A percentile compares a stretch with the other conserved stretches of the same genome.
These are phyloP conservation scores for Nomada fabriciana DNA, from an alignment of 2,888 invertebrate species.

Conservation along the genomic window DNA sequence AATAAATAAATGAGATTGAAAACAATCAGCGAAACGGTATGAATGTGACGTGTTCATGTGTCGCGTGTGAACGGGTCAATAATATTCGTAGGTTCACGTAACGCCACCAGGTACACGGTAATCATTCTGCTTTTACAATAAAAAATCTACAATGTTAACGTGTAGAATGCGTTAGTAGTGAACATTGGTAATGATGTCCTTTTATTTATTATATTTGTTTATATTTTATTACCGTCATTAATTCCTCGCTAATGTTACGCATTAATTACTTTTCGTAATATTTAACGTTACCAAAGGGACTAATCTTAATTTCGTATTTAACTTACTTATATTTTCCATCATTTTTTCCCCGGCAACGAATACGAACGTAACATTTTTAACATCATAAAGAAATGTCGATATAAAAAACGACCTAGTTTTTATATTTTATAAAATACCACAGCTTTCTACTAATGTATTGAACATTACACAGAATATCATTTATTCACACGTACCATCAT, in stretches of 20 bases:
- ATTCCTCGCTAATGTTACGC: not conserved
- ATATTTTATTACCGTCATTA: not conserved
- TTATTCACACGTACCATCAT: conserved; percentile 42
- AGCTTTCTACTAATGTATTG: conserved; percentile 21
- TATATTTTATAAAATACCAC: not conserved
- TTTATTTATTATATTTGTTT: conserved; percentile 15
- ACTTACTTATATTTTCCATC: not conserved
- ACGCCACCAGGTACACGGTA: conserved; percentile 23
- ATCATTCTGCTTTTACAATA: conserved; percentile 39
- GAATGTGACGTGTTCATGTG: conserved; percentile 26
- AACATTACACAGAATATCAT: conserved; percentile 30
- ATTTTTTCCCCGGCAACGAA: not conserved
- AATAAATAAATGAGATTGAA: conserved; percentile 6
- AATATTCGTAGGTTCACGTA: conserved; percentile 38
- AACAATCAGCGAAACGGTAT: conserved; percentile 11
- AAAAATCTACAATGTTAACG: conserved; percentile 26
- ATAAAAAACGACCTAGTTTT: not conserved
- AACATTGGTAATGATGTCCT: conserved; percentile 14
- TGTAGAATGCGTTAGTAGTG: conserved; percentile 23
- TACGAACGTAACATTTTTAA: no score
- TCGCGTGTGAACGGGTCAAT: conserved; percentile 34
- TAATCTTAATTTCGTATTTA: conserved; percentile 1
- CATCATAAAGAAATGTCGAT: not conserved
- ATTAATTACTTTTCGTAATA: not conserved
- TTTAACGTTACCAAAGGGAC: conserved; percentile 23